Evolutionary conservation across 2,888 invertebrate species (phyloP).

Genomic region (Meiosimyza platycephala): DNA sequence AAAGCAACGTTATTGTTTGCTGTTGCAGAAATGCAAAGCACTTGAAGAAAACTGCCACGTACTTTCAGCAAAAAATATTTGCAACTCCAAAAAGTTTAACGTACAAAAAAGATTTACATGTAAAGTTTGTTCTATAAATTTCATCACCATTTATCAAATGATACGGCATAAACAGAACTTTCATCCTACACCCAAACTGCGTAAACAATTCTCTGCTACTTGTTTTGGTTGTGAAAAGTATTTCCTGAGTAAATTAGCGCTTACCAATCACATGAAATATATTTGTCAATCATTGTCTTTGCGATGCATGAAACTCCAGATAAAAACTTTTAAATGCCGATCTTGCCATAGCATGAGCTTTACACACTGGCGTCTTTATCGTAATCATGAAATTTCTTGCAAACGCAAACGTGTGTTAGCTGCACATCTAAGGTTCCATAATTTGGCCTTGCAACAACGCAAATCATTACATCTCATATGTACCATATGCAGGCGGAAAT

Average conservation of each 20-base stretch:
- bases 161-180: constrained; percentile 50
- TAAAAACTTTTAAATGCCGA: constrained; percentile 56
- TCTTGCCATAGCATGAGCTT: constrained; percentile 56
- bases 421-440: neutral
- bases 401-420: constrained; percentile 24
- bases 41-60: constrained; percentile 35
- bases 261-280: constrained; percentile 63
- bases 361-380: constrained; percentile 59
- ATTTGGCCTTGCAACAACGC: neutral
- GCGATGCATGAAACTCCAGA: constrained; percentile 46
- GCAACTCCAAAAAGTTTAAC: constrained; percentile 1
- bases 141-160: constrained; percentile 45
- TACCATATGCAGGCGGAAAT: constrained; percentile 3
- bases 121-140: constrained; percentile 37
- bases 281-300: constrained; percentile 57
- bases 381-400: constrained; percentile 58
- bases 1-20: constrained; percentile 47
- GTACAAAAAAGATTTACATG: constrained; percentile 36
- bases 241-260: constrained; percentile 57
- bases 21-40: constrained; percentile 48
- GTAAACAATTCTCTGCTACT: constrained; percentile 43
- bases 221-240: constrained; percentile 58
- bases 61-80: neutral
- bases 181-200: constrained; percentile 39
- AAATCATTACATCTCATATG: constrained; percentile 17